Percentiles rank a stretch among this genome's conserved stretches.
Evolutionary conservation across 1,140 invertebrate genomes (phyloP).

Genomic region (Caerostris extrusa): DNA sequence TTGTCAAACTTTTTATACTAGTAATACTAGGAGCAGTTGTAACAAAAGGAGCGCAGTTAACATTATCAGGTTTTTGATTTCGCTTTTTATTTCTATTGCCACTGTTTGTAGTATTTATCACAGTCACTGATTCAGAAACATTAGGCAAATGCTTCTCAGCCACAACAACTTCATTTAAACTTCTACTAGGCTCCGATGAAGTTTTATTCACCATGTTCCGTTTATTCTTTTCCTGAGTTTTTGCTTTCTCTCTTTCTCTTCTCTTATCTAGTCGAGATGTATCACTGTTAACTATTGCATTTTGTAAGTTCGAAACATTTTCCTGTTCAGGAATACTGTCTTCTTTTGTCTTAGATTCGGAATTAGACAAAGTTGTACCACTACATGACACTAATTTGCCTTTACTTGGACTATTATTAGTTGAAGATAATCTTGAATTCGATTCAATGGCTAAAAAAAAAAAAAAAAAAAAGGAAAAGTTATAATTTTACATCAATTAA

Average conservation of each 20-base stretch:
- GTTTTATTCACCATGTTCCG: constrained; percentile 41
- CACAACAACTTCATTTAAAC: constrained; percentile 34
- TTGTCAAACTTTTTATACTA: constrained; percentile 49
- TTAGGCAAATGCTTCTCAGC: constrained; percentile 56
- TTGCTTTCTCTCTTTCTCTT: constrained; percentile 52
- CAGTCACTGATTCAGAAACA: constrained; percentile 55
- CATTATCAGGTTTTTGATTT: constrained; percentile 68
- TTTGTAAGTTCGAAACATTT: neutral
- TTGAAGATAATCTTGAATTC: constrained; percentile 20
- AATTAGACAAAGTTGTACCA: neutral
- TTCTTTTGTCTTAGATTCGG: neutral
- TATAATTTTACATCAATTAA: too few species aligned
- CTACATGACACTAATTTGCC: neutral
- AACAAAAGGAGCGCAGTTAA: constrained; percentile 47
- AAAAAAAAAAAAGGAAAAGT: neutral
- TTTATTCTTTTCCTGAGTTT: constrained; percentile 71
- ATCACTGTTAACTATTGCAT: constrained; percentile 3
- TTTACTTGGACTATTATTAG: constrained; percentile 49
- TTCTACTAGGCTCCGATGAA: constrained; percentile 21
- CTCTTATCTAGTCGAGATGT: constrained; percentile 30
- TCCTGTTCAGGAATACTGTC: neutral
- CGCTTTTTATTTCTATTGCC: constrained; percentile 68
- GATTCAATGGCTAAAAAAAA: constrained; percentile 41
- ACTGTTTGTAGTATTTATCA: constrained; percentile 50
- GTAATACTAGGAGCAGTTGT: neutral